Evolutionary conservation across 2,888 invertebrate species (phyloP).

Genomic region (Buathra laborator): DNA sequence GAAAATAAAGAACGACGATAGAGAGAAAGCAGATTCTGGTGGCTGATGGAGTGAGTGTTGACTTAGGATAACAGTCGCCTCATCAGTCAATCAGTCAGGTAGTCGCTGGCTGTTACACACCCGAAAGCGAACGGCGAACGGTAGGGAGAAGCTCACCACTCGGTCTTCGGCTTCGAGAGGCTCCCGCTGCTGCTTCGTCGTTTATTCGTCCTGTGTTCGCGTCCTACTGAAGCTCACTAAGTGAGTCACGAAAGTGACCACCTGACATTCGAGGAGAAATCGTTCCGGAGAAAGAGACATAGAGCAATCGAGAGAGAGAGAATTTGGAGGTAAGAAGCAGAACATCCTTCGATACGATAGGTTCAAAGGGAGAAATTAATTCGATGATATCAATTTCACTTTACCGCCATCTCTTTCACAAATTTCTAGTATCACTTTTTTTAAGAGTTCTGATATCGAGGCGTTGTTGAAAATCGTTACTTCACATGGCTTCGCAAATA

Average conservation of each 20-base stretch:
- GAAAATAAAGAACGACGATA: conserved; percentile 34
- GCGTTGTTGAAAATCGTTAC: background rate
- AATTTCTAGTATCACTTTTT: conserved; percentile 4
- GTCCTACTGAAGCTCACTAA: conserved; percentile 77
- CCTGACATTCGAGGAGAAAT: conserved; percentile 74
- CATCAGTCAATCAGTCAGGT: conserved; percentile 85
- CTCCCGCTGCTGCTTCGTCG: conserved; percentile 45
- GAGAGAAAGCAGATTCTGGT: conserved; percentile 76
- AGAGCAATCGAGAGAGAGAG: conserved; percentile 29
- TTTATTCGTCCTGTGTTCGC: conserved; percentile 68
- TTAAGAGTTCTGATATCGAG: background rate
- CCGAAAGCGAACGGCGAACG: conserved; percentile 59
- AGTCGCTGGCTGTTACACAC: conserved; percentile 72
- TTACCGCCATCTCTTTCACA: background rate
- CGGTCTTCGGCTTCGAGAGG: conserved; percentile 77
- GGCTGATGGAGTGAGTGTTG: conserved; percentile 85
- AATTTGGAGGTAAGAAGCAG: background rate
- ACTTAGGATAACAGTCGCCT: conserved; percentile 85
- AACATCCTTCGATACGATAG: conserved; percentile 31
- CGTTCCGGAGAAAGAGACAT: conserved; percentile 43
- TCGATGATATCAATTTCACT: background rate
- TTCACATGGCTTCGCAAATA: background rate
- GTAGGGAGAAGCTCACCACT: conserved; percentile 77
- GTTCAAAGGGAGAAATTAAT: background rate
- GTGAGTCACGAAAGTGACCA: conserved; percentile 81